Evolutionary conservation across 1,140 invertebrate genomes (phyloP), one percentile per base, ranked within the genome.

Genomic region (Zaprionus nigranus): DNA sequence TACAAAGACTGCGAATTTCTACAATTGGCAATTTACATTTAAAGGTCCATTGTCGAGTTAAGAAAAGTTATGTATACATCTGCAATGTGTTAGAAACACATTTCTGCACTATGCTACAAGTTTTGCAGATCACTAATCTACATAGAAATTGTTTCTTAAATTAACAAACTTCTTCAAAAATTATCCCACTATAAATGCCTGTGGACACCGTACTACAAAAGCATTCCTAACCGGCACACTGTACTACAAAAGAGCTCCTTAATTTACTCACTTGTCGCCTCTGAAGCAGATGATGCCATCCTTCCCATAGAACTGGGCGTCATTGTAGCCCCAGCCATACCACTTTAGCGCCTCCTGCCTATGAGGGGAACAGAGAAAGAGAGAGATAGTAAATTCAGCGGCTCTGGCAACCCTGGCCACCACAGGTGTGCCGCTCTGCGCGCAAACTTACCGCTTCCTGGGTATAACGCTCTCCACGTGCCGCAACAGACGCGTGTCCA

Each of bases 261-360:
- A n/a, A n/a, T 12, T 20, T 46, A 76, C 84, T 90, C 22, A 88
- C 85, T 72, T 88, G 54, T 81, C 69, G 22, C 85, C 85, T n/a
- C 69, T 87, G 51, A 98, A 98, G 76, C 95, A 94, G 22, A 98
- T 94, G 24, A 94, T 61, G 93, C 94, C 82, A 95, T 94, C 82
- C 95, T 94, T 78, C 94, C 97, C 90, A 61, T 94, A 90, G 93
- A 98, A 99, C 82, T 95, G 94, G 0, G 97, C 97, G 93, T 99
- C 98, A 74, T 96, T 97, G 94, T 99, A 99, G 7, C 99, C 99
- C 99, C 99, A 99, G 49, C 99, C 99, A 94, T 99, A 98, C 98
- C 98, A 99, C 94, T 99, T 99, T 7, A 99, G 93, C 17, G 97
- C 90, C 17, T 97, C 95, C 92, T 97, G 96, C 78, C 97, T 98